A percentile compares a stretch with the other conserved stretches of the same genome.
These are phyloP conservation scores for Omphaloscelis lunosa DNA, from an alignment of 2,888 invertebrate genomes.

Conservation along the genomic window DNA sequence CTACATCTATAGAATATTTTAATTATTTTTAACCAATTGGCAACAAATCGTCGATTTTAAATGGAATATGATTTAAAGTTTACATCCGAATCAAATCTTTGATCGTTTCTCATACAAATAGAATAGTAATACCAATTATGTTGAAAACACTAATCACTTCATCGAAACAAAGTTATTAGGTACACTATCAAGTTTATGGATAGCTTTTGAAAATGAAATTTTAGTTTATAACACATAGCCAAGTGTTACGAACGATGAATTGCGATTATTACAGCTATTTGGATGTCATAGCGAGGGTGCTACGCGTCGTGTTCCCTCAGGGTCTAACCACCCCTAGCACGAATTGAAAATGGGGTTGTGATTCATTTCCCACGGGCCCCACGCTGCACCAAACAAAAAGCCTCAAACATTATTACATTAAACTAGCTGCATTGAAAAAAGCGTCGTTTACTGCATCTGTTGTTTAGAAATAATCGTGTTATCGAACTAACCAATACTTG, in stretches of 20 bases:
- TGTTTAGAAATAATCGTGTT: slow-evolving; percentile 41
- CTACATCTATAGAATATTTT: neutral
- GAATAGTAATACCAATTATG: slow-evolving; percentile 35
- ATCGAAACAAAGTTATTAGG: slow-evolving; percentile 32
- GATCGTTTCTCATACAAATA: slow-evolving; percentile 20
- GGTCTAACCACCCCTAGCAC: slow-evolving; percentile 80
- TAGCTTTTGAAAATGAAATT: slow-evolving; percentile 53
- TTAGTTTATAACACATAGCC: slow-evolving; percentile 63
- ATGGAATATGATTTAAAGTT: slow-evolving; percentile 29
- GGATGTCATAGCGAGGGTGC: slow-evolving; percentile 87
- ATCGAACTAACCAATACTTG: slow-evolving; percentile 33
- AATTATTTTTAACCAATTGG: neutral
- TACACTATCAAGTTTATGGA: slow-evolving; percentile 21
- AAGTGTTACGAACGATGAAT: slow-evolving; percentile 78
- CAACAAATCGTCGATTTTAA: slow-evolving; percentile 4
- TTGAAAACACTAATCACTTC: slow-evolving; percentile 32
- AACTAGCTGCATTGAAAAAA: slow-evolving; percentile 73
- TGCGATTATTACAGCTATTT: slow-evolving; percentile 87
- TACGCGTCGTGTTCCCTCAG: slow-evolving; percentile 78
- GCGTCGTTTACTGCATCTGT: slow-evolving; percentile 68
- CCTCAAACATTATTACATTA: slow-evolving; percentile 81
- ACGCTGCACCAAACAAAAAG: slow-evolving; percentile 79
- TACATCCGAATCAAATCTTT: slow-evolving; percentile 27
- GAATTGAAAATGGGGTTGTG: slow-evolving; percentile 90
- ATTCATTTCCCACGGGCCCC: slow-evolving; percentile 89